Conservation (phyloP, 2,113 vertebrate species). For the Aramus guarauna region DNA sequence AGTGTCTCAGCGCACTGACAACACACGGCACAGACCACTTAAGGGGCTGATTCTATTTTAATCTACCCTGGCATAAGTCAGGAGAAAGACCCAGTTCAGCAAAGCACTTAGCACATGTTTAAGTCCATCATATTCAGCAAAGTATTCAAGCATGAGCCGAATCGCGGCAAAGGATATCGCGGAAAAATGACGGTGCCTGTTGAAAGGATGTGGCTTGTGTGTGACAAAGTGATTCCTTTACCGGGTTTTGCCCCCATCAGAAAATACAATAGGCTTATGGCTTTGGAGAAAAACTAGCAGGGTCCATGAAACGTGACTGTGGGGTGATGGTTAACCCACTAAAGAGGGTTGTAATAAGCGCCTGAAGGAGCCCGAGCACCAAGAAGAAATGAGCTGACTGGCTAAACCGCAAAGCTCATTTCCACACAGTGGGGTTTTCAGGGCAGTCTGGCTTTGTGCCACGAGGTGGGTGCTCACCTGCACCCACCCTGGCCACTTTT, state of each 20-base stretch:
- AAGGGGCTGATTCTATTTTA: conserved; percentile 44
- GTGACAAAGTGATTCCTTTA: not conserved
- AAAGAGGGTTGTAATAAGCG: not conserved
- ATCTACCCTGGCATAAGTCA: conserved; percentile 49
- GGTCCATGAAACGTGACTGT: conserved; percentile 16
- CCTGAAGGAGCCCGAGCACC: not conserved
- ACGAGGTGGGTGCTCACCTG: not conserved
- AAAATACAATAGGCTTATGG: not conserved
- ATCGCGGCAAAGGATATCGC: not conserved
- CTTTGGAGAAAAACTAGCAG: not conserved
- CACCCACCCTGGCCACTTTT: not conserved
- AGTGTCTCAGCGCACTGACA: not conserved
- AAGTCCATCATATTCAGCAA: conserved; percentile 40
- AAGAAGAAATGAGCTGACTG: not conserved
- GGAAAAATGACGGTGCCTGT: not conserved
- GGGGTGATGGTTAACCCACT: conserved; percentile 11
- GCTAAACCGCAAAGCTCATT: not conserved
- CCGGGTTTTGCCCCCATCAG: not conserved
- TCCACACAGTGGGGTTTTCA: not conserved
- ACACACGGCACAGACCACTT: not conserved
- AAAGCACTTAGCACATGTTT: conserved; percentile 66
- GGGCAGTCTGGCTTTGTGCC: not conserved
- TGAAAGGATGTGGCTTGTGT: not conserved
- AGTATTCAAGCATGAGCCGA: not conserved
- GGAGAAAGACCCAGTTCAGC: conserved; percentile 16